phyloP scores from a whole-genome alignment of 2,888 invertebrate species.

The Eupithecia subumbrata region DNA sequence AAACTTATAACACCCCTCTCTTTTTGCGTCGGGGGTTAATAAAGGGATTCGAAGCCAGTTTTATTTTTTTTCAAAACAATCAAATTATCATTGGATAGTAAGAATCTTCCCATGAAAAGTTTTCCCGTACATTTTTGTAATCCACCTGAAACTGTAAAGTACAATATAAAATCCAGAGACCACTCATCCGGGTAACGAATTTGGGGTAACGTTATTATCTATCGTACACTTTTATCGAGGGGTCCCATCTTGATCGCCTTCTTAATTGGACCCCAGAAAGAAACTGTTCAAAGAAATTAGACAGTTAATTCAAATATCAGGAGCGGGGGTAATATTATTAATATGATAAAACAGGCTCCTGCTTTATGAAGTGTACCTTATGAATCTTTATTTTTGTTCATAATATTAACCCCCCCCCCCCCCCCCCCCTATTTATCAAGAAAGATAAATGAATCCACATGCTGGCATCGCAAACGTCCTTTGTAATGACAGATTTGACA shows the following conservation, averaged over 20 bases:
- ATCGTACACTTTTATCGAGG: constrained; percentile 56
- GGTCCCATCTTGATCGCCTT: constrained; percentile 59
- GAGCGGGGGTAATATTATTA: constrained; percentile 57
- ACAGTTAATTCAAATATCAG: constrained; percentile 64
- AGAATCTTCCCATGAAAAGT: not conserved
- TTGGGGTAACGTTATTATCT: constrained; percentile 69
- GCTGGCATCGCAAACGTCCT: too few relatives aligned
- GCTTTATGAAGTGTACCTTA: not conserved
- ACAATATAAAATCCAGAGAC: constrained; percentile 55
- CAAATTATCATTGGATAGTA: not conserved
- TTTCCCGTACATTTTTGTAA: not conserved
- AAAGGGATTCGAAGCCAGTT: too few relatives aligned
- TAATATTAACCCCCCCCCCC: too few relatives aligned
- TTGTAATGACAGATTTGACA: too few relatives aligned
- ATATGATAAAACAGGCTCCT: constrained; percentile 35
- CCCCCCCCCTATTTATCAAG: too few relatives aligned
- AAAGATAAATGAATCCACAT: too few relatives aligned
- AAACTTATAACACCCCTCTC: too few relatives aligned
- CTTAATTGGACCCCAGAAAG: constrained; percentile 69
- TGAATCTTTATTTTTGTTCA: not conserved
- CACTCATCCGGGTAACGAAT: constrained; percentile 57
- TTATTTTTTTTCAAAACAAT: too few relatives aligned
- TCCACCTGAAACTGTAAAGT: constrained; percentile 36
- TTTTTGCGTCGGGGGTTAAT: too few relatives aligned
- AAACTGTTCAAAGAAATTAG: constrained; percentile 74